Evolutionary conservation across 2,888 invertebrate species (phyloP).

Genomic region (Protophormia terraenovae): DNA sequence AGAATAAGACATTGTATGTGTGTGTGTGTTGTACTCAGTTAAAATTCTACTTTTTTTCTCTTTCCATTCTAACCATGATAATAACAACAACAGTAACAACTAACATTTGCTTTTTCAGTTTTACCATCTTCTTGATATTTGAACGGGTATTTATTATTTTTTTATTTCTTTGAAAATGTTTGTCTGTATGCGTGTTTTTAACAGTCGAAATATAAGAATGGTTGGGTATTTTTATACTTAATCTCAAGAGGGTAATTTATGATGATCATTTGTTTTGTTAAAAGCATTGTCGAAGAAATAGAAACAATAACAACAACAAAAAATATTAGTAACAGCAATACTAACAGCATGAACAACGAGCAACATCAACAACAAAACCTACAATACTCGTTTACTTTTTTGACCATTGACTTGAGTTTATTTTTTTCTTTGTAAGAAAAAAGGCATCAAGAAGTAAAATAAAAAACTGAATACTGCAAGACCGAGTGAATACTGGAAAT

Average conservation of each 20-base stretch:
- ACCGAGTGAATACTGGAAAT: not conserved
- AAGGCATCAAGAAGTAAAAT: not conserved
- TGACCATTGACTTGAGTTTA: conserved; percentile 4
- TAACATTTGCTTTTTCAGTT: conserved; percentile 50
- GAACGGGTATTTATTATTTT: conserved; percentile 25
- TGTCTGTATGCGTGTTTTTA: conserved; percentile 12
- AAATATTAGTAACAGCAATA: not conserved
- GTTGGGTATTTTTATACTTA: conserved; percentile 68
- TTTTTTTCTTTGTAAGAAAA: not conserved
- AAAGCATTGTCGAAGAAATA: conserved; percentile 71
- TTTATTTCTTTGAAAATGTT: not conserved
- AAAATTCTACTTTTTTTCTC: not conserved
- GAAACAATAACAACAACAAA: conserved; percentile 18
- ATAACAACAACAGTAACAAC: conserved; percentile 3
- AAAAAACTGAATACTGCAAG: not conserved
- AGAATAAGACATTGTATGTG: conserved; percentile 35
- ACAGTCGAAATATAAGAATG: conserved; percentile 31
- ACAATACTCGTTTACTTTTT: not conserved
- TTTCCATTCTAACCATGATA: conserved; percentile 24
- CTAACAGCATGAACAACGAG: conserved; percentile 1
- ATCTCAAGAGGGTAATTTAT: conserved; percentile 80
- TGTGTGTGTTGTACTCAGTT: not conserved
- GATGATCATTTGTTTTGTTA: conserved; percentile 80
- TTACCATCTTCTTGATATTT: conserved; percentile 36
- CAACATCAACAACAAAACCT: not conserved